Evolutionary conservation across 1,140 invertebrate genomes (phyloP).

Genomic region (Chymomyza costata): DNA sequence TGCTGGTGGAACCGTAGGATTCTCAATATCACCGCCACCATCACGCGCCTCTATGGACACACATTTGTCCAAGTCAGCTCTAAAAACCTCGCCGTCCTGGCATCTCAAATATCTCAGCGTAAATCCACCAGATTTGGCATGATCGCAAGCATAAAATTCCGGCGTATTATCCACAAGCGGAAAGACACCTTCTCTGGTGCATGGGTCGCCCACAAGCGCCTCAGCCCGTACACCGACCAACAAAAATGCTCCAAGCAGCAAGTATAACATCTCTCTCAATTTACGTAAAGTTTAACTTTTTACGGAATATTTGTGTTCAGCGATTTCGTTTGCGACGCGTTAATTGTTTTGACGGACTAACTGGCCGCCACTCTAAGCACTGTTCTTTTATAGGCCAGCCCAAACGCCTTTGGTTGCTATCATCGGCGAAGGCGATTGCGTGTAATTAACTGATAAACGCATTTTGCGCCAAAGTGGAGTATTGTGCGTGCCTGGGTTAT

Average conservation of each 20-base stretch:
- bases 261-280: no score
- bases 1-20: slow-evolving; percentile 41
- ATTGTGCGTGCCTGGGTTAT: no score
- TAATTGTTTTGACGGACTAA: slow-evolving; percentile 53
- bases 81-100: slow-evolving; percentile 29
- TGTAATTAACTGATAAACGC: slow-evolving; percentile 35
- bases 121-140: slow-evolving; percentile 24
- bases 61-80: slow-evolving; percentile 20
- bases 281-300: no score
- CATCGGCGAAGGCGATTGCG: slow-evolving; percentile 36
- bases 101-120: slow-evolving; percentile 29
- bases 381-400: slow-evolving; percentile 52
- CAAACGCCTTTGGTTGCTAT: slow-evolving; percentile 8
- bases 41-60: slow-evolving; percentile 15
- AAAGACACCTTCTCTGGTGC: slow-evolving; percentile 31
- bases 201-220: slow-evolving; percentile 20
- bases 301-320: no score
- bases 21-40: slow-evolving; percentile 51
- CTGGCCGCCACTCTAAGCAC: slow-evolving; percentile 30
- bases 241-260: slow-evolving; percentile 7
- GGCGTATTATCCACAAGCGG: slow-evolving; percentile 29
- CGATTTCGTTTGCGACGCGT: slow-evolving; percentile 19
- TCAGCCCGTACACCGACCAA: slow-evolving; percentile 8
- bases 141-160: slow-evolving; percentile 35
- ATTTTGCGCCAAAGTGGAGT: no score